Evolutionary conservation across 2,113 vertebrate genomes (phyloP), one percentile per base, ranked within the genome.

Genomic region (Acinonyx jubatus): DNA sequence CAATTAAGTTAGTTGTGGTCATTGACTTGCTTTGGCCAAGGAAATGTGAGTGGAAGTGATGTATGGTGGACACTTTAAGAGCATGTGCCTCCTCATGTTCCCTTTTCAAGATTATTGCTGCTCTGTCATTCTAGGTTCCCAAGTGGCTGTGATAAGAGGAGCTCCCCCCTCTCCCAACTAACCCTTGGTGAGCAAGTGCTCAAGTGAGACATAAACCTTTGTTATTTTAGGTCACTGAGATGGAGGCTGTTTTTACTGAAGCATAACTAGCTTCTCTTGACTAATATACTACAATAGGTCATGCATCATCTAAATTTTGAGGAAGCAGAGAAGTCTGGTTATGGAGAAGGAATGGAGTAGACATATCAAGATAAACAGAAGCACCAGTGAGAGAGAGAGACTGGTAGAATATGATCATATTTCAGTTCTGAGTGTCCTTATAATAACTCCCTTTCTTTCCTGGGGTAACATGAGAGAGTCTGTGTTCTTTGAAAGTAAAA

Each of bases 71-170:
- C 23, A 61, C 13, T 45, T 71, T 13, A 52, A 78, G 31, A 65
- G 27, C 13, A 2, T 16, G 29, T 83, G 23, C 1, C 29, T 96
- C n/a, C 41, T n/a, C 13, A 25, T 31, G 25, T 87, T 95, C 74
- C n/a, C 69, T 93, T 96, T 86, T 85, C 18, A 93, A 95, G 66
- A 61, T 4, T 73, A 36, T 78, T 29, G 27, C 91, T 93, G 12
- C 52, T 96, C 57, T 83, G 10, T 91, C 52, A 79, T 78, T 68
- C 15, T 74, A 50, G 45, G 82, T 96, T 82, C 52, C 61, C 29
- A 89, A 52, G 33, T 73, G 74, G 25, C 82, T 74, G 1, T 36
- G 27, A 23, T 79, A 85, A 71, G 78, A 33, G 80, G 65, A 81
- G 15, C 29, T 15, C 48, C 13, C 7, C 18, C 27, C 13, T 33